Conservation (phyloP, 2,888 invertebrate genomes). For the Caenorhabditis plicata region DNA sequence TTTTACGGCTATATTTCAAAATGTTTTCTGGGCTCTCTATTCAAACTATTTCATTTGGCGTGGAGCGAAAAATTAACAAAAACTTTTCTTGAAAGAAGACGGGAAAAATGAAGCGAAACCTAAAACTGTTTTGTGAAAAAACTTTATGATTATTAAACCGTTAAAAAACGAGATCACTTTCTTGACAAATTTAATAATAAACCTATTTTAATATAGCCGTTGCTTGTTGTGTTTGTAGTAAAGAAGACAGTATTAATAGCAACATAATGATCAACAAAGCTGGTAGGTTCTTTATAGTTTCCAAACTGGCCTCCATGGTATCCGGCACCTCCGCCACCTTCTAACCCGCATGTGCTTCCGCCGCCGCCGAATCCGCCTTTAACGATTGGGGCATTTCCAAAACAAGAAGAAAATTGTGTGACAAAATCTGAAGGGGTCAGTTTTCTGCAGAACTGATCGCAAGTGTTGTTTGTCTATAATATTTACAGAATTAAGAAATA, state of each 20-base stretch:
- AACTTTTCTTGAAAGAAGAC: background rate
- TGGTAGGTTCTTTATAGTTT: background rate
- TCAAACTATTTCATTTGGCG: background rate
- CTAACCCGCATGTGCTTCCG: conserved; percentile 45
- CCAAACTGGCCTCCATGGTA: conserved; percentile 34
- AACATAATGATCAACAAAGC: conserved; percentile 10
- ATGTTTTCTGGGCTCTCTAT: too few species aligned
- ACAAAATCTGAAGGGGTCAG: conserved; percentile 2
- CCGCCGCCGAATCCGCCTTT: conserved; percentile 52
- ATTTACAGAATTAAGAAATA: background rate
- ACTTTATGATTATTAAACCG: too few species aligned
- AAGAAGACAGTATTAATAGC: conserved; percentile 6
- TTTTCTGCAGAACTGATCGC: background rate
- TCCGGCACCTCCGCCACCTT: conserved; percentile 54
- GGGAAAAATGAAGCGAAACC: too few species aligned
- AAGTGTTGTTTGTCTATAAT: conserved; percentile 4
- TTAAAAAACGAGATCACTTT: too few species aligned
- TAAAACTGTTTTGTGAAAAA: too few species aligned
- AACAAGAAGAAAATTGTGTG: conserved; percentile 7
- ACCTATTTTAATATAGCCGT: conserved; percentile 22
- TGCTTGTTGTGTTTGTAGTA: conserved; percentile 7
- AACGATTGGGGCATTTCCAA: conserved; percentile 2
- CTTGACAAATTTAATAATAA: too few species aligned
- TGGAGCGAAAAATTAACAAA: background rate
- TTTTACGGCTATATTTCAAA: too few species aligned